phyloP scores from a whole-genome alignment of 2,888 invertebrate genomes.

The Sthenelais limicola region DNA sequence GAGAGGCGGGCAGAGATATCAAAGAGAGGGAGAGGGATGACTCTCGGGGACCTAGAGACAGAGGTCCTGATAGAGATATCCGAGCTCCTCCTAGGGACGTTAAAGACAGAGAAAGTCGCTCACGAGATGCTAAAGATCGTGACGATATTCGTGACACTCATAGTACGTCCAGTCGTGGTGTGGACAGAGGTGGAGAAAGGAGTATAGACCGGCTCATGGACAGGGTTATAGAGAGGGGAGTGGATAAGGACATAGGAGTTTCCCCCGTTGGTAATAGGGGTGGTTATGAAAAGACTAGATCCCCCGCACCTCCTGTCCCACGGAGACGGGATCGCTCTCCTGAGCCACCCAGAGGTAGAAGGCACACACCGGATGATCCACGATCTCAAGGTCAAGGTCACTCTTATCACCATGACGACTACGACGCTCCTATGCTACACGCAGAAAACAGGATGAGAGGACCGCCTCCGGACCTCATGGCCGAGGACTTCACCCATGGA shows the following conservation, averaged over 20 bases:
- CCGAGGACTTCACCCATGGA: constrained; percentile 13
- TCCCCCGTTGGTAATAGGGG: constrained; percentile 3
- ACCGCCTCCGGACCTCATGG: not conserved
- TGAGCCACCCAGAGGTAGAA: constrained; percentile 10
- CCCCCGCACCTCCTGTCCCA: not conserved
- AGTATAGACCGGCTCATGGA: constrained; percentile 21
- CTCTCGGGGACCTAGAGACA: constrained; percentile 3
- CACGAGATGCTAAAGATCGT: constrained; percentile 1
- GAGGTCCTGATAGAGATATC: not conserved
- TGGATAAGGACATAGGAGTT: not conserved
- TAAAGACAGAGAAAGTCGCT: constrained; percentile 6
- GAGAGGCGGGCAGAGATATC: too few relatives aligned
- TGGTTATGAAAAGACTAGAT: constrained; percentile 10
- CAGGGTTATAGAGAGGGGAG: not conserved
- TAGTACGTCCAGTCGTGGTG: not conserved
- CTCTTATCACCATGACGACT: constrained; percentile 10
- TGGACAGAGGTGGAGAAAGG: constrained; percentile 7
- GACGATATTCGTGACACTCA: constrained; percentile 5
- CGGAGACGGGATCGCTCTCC: not conserved
- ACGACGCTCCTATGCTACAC: constrained; percentile 20
- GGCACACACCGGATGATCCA: constrained; percentile 11
- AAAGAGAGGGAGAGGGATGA: constrained; percentile 11
- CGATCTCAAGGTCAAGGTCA: constrained; percentile 3
- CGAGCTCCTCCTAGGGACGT: not conserved
- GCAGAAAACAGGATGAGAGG: constrained; percentile 1